Evolutionary conservation across 2,888 invertebrate genomes (phyloP).

Genomic region (Ariolimax columbianus): DNA sequence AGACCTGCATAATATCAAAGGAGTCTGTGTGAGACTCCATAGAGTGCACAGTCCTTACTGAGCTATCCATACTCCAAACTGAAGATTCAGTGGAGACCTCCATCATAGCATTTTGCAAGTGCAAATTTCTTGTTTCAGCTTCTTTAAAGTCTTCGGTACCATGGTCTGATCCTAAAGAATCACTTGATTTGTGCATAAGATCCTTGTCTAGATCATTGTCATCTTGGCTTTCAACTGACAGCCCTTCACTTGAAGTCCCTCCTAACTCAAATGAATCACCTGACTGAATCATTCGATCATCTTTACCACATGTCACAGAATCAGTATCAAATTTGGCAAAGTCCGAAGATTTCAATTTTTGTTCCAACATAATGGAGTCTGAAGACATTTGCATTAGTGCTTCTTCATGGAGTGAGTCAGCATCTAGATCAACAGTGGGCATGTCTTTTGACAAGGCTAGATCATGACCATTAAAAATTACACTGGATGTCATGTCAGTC

Average conservation of each 20-base stretch:
- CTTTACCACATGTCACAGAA: constrained; percentile 56
- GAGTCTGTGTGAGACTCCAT: constrained; percentile 65
- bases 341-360: constrained; percentile 56
- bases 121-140: neutral
- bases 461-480: constrained; percentile 60
- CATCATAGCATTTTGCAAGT: constrained; percentile 49
- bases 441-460: constrained; percentile 48
- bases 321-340: constrained; percentile 58
- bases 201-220: constrained; percentile 62
- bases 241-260: constrained; percentile 66
- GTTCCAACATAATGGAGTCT: constrained; percentile 65
- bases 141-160: constrained; percentile 58
- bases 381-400: constrained; percentile 70
- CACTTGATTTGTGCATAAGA: constrained; percentile 67
- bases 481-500: constrained; percentile 72
- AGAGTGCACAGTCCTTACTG: constrained; percentile 65
- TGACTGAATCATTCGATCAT: constrained; percentile 59
- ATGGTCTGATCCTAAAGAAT: constrained; percentile 62
- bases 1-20: constrained; percentile 73
- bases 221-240: constrained; percentile 50
- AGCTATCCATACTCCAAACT: constrained; percentile 68
- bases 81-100: constrained; percentile 56
- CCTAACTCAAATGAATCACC: constrained; percentile 66
- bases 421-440: constrained; percentile 65
- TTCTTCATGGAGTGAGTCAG: constrained; percentile 68